These are phyloP conservation scores for Mycalesis mineus DNA, from an alignment of 2,888 invertebrate genomes.

Conservation along the genomic window DNA sequence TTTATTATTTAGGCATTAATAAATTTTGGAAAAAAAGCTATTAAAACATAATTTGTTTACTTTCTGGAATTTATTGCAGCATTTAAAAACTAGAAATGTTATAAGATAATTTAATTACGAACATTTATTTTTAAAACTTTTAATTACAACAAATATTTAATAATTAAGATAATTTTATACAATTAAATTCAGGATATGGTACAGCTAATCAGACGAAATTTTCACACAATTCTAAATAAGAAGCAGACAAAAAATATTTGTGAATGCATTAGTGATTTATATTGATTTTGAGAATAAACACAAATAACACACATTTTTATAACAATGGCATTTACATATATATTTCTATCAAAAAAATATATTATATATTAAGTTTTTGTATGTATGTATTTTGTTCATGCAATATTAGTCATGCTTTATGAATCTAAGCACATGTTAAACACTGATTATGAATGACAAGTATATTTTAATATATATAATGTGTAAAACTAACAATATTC, in stretches of 20 bases:
- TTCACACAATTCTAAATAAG: background rate
- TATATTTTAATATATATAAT: no score
- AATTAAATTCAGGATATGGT: no score
- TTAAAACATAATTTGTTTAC: no score
- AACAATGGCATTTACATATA: background rate
- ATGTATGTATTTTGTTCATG: constrained; percentile 17
- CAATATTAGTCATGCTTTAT: constrained; percentile 29
- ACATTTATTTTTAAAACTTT: no score
- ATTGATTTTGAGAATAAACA: background rate
- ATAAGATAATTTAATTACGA: no score
- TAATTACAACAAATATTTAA: no score
- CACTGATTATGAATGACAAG: constrained; percentile 5
- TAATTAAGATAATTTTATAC: no score
- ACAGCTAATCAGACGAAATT: no score
- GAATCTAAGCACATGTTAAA: constrained; percentile 24
- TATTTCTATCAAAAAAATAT: background rate
- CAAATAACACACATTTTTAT: background rate
- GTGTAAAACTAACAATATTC: background rate
- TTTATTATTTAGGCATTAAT: background rate
- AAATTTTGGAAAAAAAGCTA: no score
- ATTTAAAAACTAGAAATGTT: no score
- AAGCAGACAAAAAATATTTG: background rate
- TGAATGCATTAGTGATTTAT: background rate
- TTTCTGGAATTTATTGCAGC: no score
- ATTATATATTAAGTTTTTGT: background rate